Conservation (phyloP, 37 sponge, comb jelly and placozoan genomes). For the Tethya wilhelma region DNA sequence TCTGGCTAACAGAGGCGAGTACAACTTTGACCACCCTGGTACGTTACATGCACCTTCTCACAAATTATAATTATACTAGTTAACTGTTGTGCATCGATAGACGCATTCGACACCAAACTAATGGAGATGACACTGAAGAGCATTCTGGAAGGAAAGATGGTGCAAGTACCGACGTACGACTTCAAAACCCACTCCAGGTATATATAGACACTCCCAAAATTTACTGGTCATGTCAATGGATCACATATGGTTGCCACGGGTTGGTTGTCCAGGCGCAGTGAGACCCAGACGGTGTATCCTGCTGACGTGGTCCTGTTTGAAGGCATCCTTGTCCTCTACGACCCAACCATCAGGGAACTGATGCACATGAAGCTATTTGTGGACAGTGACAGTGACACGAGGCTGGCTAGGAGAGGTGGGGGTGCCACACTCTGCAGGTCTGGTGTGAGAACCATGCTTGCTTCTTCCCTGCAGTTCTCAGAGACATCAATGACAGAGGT, state of each 20-base stretch:
- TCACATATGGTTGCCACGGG: too few species aligned
- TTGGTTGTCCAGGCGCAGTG: constrained; percentile 9
- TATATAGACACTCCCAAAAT: background rate
- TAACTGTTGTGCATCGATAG: constrained; percentile 35
- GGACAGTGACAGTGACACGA: constrained; percentile 92
- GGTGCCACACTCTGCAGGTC: background rate
- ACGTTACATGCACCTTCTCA: too few species aligned
- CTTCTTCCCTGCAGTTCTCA: constrained; percentile 57
- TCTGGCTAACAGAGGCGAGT: constrained; percentile 74
- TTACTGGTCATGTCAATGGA: too few species aligned
- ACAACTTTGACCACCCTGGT: constrained; percentile 99
- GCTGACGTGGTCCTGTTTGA: constrained; percentile 92
- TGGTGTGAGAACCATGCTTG: background rate
- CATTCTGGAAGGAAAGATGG: constrained; percentile 69
- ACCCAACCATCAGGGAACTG: constrained; percentile 77
- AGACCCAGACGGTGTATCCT: constrained; percentile 36
- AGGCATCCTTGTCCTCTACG: constrained; percentile 94
- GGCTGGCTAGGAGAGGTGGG: constrained; percentile 89
- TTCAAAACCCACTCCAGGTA: constrained; percentile 79
- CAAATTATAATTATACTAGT: background rate
- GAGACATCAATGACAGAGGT: constrained; percentile 86
- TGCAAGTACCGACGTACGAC: constrained; percentile 87
- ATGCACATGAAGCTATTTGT: constrained; percentile 97
- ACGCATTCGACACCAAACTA: constrained; percentile 88
- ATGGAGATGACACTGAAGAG: constrained; percentile 67